A percentile compares a stretch with the other conserved stretches of the same genome.
phyloP scores from a whole-genome alignment of 2,797 vertebrate species.

The Avahi laniger region DNA sequence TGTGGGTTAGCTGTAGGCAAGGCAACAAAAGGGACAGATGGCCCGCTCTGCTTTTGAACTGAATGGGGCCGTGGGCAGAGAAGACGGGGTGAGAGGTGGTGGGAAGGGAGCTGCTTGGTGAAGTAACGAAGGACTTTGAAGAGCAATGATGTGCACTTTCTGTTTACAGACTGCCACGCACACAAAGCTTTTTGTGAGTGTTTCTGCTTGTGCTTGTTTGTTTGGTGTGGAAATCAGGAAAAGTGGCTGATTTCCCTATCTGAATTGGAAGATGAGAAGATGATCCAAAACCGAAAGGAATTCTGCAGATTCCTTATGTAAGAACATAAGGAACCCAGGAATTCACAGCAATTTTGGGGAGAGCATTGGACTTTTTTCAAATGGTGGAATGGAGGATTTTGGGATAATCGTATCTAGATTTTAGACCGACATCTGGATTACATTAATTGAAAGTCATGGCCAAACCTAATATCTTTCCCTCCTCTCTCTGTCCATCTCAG shows the following conservation, averaged over 20 bases:
- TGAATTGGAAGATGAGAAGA: not conserved
- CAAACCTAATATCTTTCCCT: slow-evolving; percentile 41
- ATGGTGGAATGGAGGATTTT: not conserved
- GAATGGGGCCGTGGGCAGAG: not conserved
- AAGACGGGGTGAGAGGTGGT: not conserved
- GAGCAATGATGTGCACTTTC: not conserved
- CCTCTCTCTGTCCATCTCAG: not conserved
- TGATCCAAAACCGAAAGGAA: not conserved
- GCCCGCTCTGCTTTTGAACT: not conserved
- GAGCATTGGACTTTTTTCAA: not conserved
- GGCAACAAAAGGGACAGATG: not conserved
- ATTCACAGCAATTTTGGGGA: not conserved
- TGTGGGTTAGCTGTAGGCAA: not conserved
- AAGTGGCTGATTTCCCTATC: not conserved
- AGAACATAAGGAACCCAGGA: not conserved
- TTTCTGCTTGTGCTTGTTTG: not conserved
- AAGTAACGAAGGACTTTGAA: not conserved
- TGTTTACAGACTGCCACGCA: too few species aligned
- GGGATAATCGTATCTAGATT: slow-evolving; percentile 27
- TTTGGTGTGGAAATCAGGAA: not conserved
- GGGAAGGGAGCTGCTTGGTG: not conserved
- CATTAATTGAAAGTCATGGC: slow-evolving; percentile 43
- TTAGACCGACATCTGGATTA: slow-evolving; percentile 48
- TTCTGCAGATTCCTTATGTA: not conserved
- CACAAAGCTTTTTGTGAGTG: not conserved